phyloP scores from a whole-genome alignment of 2,113 vertebrate genomes.

The Otocyon megalotis region DNA sequence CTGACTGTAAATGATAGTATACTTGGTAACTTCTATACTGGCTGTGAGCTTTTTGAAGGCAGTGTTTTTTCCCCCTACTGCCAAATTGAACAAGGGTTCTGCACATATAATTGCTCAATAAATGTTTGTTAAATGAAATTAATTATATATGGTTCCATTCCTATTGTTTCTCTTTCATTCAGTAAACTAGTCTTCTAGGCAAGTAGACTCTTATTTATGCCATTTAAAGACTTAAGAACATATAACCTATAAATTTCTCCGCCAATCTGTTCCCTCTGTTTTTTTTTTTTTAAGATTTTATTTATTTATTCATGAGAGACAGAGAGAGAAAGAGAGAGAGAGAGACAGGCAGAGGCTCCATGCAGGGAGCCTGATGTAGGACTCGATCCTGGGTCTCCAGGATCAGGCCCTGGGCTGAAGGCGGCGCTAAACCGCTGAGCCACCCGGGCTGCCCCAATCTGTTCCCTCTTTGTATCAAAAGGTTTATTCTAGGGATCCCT shows the following conservation, averaged over 20 bases:
- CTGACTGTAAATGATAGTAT: neutral
- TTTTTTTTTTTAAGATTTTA: too few relatives aligned
- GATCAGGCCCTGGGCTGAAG: too few relatives aligned
- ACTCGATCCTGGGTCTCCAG: too few relatives aligned
- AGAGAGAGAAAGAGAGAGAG: too few relatives aligned
- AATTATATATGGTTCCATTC: neutral
- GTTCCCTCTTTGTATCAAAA: too few relatives aligned
- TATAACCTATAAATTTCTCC: neutral
- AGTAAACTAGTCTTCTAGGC: neutral
- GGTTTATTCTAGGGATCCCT: too few relatives aligned
- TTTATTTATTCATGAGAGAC: too few relatives aligned
- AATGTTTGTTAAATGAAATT: slow-evolving; percentile 36
- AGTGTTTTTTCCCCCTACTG: neutral
- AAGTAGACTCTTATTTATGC: slow-evolving; percentile 39
- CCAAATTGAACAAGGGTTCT: slow-evolving; percentile 4
- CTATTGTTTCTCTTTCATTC: neutral
- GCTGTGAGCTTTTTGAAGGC: neutral
- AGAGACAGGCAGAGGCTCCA: too few relatives aligned
- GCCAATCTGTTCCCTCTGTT: neutral
- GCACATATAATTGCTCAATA: neutral
- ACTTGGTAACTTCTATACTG: neutral
- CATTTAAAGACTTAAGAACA: neutral
- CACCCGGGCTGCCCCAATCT: too few relatives aligned
- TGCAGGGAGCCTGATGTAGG: too few relatives aligned
- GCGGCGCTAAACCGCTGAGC: too few relatives aligned